A percentile compares a stretch with the other conserved stretches of the same genome.
These are phyloP conservation scores for Apogon hyalosoma DNA, from an alignment of 2,797 vertebrate genomes.

Conservation along the genomic window DNA sequence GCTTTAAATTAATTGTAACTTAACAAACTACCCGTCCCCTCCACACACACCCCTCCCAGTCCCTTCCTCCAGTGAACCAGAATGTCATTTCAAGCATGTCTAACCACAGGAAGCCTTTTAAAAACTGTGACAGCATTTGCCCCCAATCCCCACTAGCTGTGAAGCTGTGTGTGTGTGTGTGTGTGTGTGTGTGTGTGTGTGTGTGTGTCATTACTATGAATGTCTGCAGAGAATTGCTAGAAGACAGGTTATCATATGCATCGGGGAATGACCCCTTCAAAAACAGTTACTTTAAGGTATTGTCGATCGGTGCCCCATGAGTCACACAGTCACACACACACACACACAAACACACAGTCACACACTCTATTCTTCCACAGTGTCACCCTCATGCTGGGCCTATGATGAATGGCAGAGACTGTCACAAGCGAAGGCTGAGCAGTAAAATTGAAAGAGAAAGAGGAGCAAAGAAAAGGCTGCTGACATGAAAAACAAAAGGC, in stretches of 20 bases:
- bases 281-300: conserved; percentile 51
- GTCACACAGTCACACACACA: conserved; percentile 7
- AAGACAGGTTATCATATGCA: conserved; percentile 48
- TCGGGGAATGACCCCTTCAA: conserved; percentile 47
- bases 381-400: conserved; percentile 70
- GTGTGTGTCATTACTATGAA: conserved; percentile 28
- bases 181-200: conserved; percentile 24
- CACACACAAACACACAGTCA: conserved; percentile 4
- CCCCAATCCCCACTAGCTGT: conserved; percentile 63
- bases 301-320: conserved; percentile 8
- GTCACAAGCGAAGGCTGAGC: conserved; percentile 58
- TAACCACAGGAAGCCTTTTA: conserved; percentile 77
- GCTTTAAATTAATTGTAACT: not conserved
- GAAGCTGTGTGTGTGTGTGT: conserved; percentile 39
- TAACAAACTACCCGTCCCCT: conserved; percentile 25
- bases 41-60: not conserved
- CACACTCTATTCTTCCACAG: conserved; percentile 37
- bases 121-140: conserved; percentile 79
- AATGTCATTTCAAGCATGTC: conserved; percentile 86
- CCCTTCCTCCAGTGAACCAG: conserved; percentile 70
- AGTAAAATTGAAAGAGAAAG: conserved; percentile 40
- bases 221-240: conserved; percentile 35
- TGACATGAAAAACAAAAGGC: conserved; percentile 56
- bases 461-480: conserved; percentile 46
- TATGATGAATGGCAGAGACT: conserved; percentile 66